Base-by-base conservation (phyloP, 2,888 invertebrate species). In the Chloromyia formosa region DNA sequence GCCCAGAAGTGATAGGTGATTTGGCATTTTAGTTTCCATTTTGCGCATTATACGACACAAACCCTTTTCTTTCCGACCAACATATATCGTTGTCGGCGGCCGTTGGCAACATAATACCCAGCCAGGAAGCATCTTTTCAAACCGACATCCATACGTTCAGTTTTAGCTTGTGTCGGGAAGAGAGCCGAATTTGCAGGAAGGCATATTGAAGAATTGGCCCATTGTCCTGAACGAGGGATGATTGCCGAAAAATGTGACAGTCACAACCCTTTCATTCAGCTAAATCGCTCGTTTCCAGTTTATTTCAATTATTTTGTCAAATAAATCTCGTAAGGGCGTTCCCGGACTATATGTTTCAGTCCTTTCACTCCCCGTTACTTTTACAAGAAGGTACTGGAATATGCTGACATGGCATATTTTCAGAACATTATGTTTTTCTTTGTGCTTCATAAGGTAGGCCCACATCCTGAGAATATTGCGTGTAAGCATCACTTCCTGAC, bases 231-330 rank as follows among this genome's bases (percentile, higher is more conserved):
- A 58, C 56, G 56, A 61, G 42, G 71, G 74, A 69, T 74, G 71
- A 69, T 74, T 45, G 72, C 49, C 42, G 45, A 69, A 74, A n/a
- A 76, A 76, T 74, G 72, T 76, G 76, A 74, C 74, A 76, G 76
- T 74, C 76, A 74, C 49, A 76, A 74, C 62, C 72, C 69, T 74
- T 74, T 71, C 76, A 72, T 54, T 27, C 69, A 61, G 62, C 53
- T 72, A 71, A 76, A 74, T 76, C 76, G 71, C 71, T 76, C 71
- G 74, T 76, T 72, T 76, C 72, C 58, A 73, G 74, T 74, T 76
- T 76, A 76, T 76, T 76, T 76, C 76, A 76, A 76, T 76, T 74
- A 76, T 76, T 76, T 74, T 76, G 74, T 76, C 76, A 76, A 76
- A 76, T 76, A 76, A 76, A 76, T 76, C 74, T 76, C 74, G 74